These are phyloP conservation scores for Crotophaga sulcirostris DNA, from an alignment of 2,113 vertebrate species.

Conservation along the genomic window DNA sequence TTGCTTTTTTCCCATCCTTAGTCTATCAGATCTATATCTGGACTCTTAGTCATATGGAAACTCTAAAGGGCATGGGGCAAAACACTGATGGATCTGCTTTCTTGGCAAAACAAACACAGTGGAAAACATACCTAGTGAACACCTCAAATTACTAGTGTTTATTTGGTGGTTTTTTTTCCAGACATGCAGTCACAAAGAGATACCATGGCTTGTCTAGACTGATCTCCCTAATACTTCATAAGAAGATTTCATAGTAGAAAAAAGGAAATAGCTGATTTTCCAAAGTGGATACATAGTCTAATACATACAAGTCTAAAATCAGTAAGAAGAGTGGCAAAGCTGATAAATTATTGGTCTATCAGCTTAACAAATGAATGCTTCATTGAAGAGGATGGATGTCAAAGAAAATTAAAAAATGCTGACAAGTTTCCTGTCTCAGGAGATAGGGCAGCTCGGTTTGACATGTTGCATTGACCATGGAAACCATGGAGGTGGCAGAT, in stretches of 20 bases:
- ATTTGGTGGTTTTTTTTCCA: background rate
- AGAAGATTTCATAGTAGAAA: background rate
- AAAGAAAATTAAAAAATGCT: background rate
- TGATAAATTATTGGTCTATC: background rate
- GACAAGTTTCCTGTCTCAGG: background rate
- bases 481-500: background rate
- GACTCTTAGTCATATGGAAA: background rate
- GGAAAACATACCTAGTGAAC: background rate
- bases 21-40: background rate
- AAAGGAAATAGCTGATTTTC: background rate
- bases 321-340: background rate
- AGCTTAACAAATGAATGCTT: background rate
- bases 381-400: background rate
- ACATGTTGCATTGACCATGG: background rate
- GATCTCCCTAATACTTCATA: background rate
- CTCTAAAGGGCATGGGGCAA: background rate
- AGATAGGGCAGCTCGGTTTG: background rate
- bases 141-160: fast-evolving
- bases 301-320: background rate
- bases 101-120: background rate
- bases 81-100: background rate
- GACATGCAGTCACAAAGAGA: background rate
- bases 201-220: background rate
- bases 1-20: background rate
- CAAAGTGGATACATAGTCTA: background rate